Conservation (phyloP, 1,140 invertebrate species). For the Diorhabda carinulata region DNA sequence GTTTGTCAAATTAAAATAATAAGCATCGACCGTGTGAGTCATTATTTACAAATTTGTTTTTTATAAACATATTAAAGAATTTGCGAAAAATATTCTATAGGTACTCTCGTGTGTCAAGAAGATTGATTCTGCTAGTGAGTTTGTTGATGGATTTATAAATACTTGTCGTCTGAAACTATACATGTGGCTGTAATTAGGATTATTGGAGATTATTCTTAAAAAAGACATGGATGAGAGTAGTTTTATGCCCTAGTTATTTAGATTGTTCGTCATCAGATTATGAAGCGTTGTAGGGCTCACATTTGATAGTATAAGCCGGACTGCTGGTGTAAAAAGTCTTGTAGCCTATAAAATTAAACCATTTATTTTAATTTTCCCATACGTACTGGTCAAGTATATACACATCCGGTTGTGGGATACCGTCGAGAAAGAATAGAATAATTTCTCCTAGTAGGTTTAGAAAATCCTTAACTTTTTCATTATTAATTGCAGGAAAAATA, state of each 20-base stretch:
- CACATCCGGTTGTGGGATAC: slow-evolving; percentile 25
- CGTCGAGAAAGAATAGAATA: slow-evolving; percentile 6
- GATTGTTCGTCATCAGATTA: not conserved
- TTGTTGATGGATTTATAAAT: not conserved
- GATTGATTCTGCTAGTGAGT: not conserved
- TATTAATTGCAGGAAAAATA: slow-evolving; percentile 33
- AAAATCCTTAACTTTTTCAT: slow-evolving; percentile 10
- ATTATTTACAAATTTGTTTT: too few species aligned
- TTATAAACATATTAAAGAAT: too few species aligned
- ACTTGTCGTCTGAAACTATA: slow-evolving; percentile 12
- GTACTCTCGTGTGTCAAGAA: not conserved
- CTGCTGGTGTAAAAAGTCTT: slow-evolving; percentile 3
- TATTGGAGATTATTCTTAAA: not conserved
- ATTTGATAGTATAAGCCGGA: not conserved
- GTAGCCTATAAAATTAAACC: not conserved
- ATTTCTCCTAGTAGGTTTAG: not conserved
- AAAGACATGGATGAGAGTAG: slow-evolving; percentile 9
- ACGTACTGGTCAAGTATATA: slow-evolving; percentile 33
- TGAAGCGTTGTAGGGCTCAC: not conserved
- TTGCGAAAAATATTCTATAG: slow-evolving; percentile 6
- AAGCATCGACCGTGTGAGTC: too few species aligned
- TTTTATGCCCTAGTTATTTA: not conserved
- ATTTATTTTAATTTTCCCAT: slow-evolving; percentile 10
- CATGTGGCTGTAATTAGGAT: slow-evolving; percentile 8
- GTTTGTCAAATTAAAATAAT: too few species aligned